Conservation (phyloP, 2,888 invertebrate species). For the Pammene fasciana region DNA sequence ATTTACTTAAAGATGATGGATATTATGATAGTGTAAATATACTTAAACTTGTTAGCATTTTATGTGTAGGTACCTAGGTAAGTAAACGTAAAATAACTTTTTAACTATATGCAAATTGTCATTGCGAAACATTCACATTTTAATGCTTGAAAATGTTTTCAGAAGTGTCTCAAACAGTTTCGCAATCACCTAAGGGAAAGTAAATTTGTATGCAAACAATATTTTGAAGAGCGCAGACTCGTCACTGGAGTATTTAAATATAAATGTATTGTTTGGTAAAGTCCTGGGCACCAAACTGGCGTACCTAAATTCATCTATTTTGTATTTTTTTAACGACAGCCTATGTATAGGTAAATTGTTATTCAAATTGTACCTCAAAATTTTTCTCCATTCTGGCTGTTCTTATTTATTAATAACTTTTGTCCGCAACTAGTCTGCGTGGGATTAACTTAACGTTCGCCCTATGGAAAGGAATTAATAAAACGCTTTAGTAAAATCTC, state of each 20-base stretch:
- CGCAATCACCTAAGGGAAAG: slow-evolving; percentile 11
- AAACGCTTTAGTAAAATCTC: no score
- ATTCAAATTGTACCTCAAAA: no score
- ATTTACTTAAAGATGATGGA: not conserved
- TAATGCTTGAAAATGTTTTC: slow-evolving; percentile 12
- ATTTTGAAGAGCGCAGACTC: slow-evolving; percentile 4
- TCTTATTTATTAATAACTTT: no score
- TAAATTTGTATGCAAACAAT: slow-evolving; percentile 19
- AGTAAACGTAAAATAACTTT: slow-evolving; percentile 5
- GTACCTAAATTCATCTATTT: not conserved
- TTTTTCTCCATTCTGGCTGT: no score
- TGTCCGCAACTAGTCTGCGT: no score
- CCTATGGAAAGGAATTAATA: no score
- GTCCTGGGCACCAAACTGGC: not conserved
- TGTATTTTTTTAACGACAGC: not conserved
- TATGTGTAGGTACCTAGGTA: not conserved
- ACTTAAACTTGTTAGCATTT: not conserved
- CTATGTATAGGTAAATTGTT: no score
- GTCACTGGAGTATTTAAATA: slow-evolving; percentile 23
- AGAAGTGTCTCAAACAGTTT: slow-evolving; percentile 21
- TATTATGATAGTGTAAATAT: no score
- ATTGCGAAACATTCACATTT: slow-evolving; percentile 17
- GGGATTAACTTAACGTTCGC: no score
- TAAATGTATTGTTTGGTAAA: slow-evolving; percentile 13
- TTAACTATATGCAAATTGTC: slow-evolving; percentile 17